These are phyloP conservation scores for Tapera naevia DNA, from an alignment of 2,797 vertebrate genomes.

Conservation along the genomic window DNA sequence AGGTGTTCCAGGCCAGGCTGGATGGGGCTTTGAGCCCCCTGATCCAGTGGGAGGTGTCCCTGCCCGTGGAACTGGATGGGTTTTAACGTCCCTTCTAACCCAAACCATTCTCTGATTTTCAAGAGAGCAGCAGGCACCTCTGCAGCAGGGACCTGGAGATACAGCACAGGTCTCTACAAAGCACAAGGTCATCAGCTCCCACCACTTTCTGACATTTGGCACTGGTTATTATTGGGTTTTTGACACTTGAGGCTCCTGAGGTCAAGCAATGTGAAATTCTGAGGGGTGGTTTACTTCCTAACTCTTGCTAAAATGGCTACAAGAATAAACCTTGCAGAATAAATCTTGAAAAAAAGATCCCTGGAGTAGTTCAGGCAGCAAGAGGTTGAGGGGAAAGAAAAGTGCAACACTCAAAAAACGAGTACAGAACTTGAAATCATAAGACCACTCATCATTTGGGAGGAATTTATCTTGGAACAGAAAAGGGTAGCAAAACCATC, in stretches of 20 bases:
- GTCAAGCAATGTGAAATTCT: not conserved
- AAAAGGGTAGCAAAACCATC: not conserved
- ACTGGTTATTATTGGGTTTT: not conserved
- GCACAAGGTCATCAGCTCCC: not conserved
- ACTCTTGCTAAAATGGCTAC: not conserved
- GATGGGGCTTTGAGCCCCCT: no score
- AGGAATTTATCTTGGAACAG: not conserved
- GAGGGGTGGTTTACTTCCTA: not conserved
- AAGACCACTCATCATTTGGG: not conserved
- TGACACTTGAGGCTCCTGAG: not conserved
- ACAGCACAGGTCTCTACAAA: not conserved
- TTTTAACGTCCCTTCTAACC: no score
- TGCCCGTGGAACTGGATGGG: no score
- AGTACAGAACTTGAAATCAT: not conserved
- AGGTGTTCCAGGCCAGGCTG: no score
- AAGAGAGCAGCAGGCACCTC: not conserved
- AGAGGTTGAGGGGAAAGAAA: not conserved
- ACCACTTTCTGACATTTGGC: not conserved
- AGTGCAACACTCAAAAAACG: not conserved
- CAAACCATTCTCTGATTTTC: no score
- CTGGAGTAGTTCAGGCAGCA: not conserved
- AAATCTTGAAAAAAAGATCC: not conserved
- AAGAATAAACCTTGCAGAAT: not conserved
- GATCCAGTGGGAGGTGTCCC: no score
- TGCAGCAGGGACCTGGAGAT: not conserved